Percentiles rank a stretch among this genome's conserved stretches.
phyloP scores from a whole-genome alignment of 2,888 invertebrate genomes.

The Oscheius onirici region DNA sequence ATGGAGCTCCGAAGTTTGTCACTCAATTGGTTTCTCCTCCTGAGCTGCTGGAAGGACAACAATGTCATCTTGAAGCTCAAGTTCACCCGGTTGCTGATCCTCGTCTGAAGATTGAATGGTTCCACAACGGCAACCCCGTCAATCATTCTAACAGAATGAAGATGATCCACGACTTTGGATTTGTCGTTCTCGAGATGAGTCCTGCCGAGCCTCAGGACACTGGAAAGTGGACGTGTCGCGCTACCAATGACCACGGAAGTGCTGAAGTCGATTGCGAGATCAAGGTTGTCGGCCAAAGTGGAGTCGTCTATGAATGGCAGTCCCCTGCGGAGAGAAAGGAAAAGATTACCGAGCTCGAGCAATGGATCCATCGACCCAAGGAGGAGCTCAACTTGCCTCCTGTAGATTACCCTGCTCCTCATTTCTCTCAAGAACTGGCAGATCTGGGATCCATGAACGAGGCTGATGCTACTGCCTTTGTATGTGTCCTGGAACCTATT shows the following conservation, averaged over 20 bases:
- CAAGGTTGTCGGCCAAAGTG: conserved; percentile 63
- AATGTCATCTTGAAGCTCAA: conserved; percentile 93
- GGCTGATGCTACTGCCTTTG: conserved; percentile 87
- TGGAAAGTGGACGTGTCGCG: conserved; percentile 86
- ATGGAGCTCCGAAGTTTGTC: conserved; percentile 85
- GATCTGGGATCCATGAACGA: conserved; percentile 82
- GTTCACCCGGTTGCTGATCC: conserved; percentile 93
- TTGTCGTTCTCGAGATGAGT: conserved; percentile 87
- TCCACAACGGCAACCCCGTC: conserved; percentile 86
- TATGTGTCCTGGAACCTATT: conserved; percentile 87
- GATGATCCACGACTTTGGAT: conserved; percentile 85
- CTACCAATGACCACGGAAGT: conserved; percentile 90
- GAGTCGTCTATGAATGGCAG: conserved; percentile 70
- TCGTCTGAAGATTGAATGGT: conserved; percentile 68
- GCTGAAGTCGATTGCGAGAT: conserved; percentile 85
- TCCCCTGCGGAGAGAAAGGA: conserved; percentile 75
- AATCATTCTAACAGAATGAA: conserved; percentile 79
- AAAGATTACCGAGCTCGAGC: conserved; percentile 90
- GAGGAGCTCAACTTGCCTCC: conserved; percentile 63
- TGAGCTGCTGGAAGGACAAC: conserved; percentile 90
- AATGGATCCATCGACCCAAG: conserved; percentile 81
- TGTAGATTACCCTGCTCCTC: conserved; percentile 77
- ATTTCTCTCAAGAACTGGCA: conserved; percentile 86
- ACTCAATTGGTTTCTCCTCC: conserved; percentile 83
- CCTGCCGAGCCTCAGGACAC: conserved; percentile 91